Evolutionary conservation across 2,888 invertebrate species (phyloP), one percentile per base, ranked within the genome.

Genomic region (Drosophila macrospina): DNA sequence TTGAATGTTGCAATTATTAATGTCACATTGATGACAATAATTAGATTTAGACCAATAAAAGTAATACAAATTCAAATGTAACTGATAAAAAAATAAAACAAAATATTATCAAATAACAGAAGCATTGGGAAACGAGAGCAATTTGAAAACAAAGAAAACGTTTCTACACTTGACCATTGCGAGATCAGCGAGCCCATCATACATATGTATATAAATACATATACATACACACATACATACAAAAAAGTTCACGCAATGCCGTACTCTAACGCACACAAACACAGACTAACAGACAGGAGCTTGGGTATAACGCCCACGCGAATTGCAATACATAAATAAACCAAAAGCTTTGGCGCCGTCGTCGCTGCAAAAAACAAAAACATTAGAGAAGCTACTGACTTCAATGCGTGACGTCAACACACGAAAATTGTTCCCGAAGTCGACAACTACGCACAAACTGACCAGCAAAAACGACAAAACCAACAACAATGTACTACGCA

Each of bases 391-490:
- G 32, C 44, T 26, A 32, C 64, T 34, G 51, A 60, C 37, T 62
- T 45, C 28, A 61, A 32, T 54, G 69, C 69, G 86, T 83, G 86
- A 83, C 83, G 83, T 83, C 83, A 83, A 78, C 68, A 45, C 48
- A 67, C 80, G 74, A 78, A 74, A 45, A 74, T 66, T 61, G 74
- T 48, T 81, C 62, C 77, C 80, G 74, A 74, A 69, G 55, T 72
- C 50, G 11, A 28, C 39, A 26, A 15, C 45, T 56, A 36, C 34
- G 76, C 69, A 73, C 51, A 37, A 60, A 69, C 66, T 79, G 74
- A 71, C 75, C 80, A 71, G 28, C 41, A 26, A 57, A 42, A 20
- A 51, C 45, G 6, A 30, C 60, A 54, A 57, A 45, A 74, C 57
- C 32, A 54, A 55, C 20, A 51, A 37, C 34, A 56, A 41, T 8